Base-by-base conservation (phyloP, 92 coral and sea anemone species). In the Actinernus sp. region DNA sequence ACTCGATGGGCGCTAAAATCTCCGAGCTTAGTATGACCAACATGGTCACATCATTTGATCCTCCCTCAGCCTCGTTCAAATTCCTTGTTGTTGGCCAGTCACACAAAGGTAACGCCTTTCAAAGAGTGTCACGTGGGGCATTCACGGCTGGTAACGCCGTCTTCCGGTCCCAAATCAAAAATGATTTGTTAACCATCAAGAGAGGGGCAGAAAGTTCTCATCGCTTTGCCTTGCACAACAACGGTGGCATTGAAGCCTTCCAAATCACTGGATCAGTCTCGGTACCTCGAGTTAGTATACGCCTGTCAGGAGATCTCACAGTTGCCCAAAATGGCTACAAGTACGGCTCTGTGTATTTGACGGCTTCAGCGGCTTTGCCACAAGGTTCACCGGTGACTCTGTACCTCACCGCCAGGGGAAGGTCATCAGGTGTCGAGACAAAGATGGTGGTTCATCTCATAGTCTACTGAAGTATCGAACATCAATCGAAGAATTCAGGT, bases 161-260 rank as follows among this genome's bases (percentile, higher is more conserved):
- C 5, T 18, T 45, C 5, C 52, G 52, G 18, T 45, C 52, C 10
- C 52, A 45, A 23, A 45, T 45, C 52, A 45, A 45, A 18, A 45
- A 23, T 7, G 52, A 45, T 17, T 23, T 45, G 5, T 23, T 45
- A 23, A 45, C 52, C 52, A 45, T 45, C 52, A 45, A 45, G 21
- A 7, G 22, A 45, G 52, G 52, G 5, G 5, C 4, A 18, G 11
- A 45, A 45, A 18, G 18, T 4, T 4, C 10, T 17, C 52, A 45
- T 45, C 52, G 52, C 8, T 45, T 45, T 45, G 52, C 19, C 17
- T 23, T 45, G 22, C 52, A 45, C 52, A 45, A 45, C 11, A 45
- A 45, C 19, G 52, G 52, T 18, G 17, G 18, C 10, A 7, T 18
- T 4, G 5, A 6, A 12, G 22, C 11, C 41, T 45, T 45, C 52